Evolutionary conservation across 2,797 vertebrate genomes (phyloP).

Genomic region (Enteromius unitaeniatus): DNA sequence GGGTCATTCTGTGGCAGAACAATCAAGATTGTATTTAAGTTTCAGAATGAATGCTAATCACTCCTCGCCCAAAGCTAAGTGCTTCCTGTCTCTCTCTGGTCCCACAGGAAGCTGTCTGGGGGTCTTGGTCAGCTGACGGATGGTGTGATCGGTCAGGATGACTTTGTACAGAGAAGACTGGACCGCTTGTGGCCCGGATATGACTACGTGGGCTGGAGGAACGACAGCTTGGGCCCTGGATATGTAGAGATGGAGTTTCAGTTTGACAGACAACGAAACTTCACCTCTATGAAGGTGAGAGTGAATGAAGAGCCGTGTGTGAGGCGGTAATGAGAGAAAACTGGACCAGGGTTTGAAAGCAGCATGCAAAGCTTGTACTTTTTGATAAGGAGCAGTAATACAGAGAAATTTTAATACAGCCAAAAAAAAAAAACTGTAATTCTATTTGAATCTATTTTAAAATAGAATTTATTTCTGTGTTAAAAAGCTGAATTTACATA

Average conservation of each 20-base stretch:
- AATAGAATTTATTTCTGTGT: background rate
- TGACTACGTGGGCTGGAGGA: constrained; percentile 88
- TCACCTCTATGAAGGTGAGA: constrained; percentile 86
- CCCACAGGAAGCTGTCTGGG: constrained; percentile 76
- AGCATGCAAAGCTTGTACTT: background rate
- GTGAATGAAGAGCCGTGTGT: background rate
- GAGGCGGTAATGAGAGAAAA: background rate
- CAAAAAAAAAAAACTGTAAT: no score
- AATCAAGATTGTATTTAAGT: constrained; percentile 25
- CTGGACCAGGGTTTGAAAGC: background rate
- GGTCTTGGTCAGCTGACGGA: constrained; percentile 87
- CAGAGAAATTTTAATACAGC: background rate
- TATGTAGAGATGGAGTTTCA: constrained; percentile 84
- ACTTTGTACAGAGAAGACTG: constrained; percentile 79
- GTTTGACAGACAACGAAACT: constrained; percentile 84
- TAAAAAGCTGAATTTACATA: background rate
- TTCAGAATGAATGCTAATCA: constrained; percentile 26
- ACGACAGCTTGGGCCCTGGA: constrained; percentile 75
- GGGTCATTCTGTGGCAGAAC: constrained; percentile 23
- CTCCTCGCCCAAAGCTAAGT: constrained; percentile 21
- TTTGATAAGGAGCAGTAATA: background rate
- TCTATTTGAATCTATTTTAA: background rate
- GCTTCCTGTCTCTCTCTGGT: constrained; percentile 37
- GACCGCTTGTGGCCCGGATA: constrained; percentile 83
- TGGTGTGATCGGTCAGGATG: constrained; percentile 81